These are phyloP conservation scores for Drosophila diplacantha DNA, from an alignment of 2,888 invertebrate species.

Conservation along the genomic window DNA sequence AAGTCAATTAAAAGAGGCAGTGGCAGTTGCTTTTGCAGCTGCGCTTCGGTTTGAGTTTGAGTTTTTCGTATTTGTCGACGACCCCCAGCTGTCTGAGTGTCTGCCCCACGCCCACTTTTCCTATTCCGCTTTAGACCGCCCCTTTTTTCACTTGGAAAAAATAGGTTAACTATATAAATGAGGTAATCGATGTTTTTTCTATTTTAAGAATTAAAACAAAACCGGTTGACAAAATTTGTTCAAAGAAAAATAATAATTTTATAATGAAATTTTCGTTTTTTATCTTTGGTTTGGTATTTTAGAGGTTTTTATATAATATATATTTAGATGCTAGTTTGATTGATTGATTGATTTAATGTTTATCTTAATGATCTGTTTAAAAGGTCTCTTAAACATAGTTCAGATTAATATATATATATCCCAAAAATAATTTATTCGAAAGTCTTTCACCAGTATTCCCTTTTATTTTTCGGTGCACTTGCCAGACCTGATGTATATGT, in stretches of 20 bases:
- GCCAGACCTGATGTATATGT: conserved; percentile 25
- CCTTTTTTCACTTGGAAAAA: conserved; percentile 7
- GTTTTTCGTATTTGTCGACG: conserved; percentile 27
- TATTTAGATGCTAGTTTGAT: neutral
- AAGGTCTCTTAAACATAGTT: neutral
- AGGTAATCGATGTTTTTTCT: neutral
- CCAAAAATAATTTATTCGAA: neutral
- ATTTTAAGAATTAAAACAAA: neutral
- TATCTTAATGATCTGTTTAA: neutral
- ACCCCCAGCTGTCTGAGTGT: conserved; percentile 28
- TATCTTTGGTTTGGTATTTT: neutral
- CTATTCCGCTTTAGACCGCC: conserved; percentile 6
- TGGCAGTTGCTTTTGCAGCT: conserved; percentile 57
- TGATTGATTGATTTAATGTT: neutral
- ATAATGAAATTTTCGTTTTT: too few species aligned
- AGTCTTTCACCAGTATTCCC: neutral
- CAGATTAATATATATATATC: neutral
- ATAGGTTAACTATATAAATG: neutral
- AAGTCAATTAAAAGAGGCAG: conserved; percentile 71
- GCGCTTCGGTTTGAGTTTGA: conserved; percentile 50
- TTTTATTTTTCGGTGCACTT: conserved; percentile 11
- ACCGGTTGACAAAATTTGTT: neutral
- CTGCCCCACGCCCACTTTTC: conserved; percentile 23
- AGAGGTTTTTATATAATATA: neutral
- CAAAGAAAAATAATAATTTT: neutral